Base-by-base conservation (phyloP, 2,888 invertebrate species). In the Slavum lentiscoides region DNA sequence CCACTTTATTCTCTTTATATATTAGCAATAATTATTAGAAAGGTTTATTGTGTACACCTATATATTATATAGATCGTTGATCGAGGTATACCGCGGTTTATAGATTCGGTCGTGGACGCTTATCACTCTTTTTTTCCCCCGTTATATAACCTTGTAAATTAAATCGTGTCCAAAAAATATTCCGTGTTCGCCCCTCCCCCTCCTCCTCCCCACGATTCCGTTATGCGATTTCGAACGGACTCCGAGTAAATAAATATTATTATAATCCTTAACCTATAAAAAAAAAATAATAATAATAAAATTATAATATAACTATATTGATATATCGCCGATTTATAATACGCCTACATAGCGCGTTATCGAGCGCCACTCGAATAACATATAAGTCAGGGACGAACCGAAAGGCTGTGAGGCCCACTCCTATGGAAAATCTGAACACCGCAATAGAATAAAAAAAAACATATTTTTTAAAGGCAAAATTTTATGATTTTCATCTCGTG, bases 191-290 rank as follows among this genome's bases (percentile, higher is more conserved):
- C 7, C 43, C 43, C 43, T 43, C 43, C 43, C 43, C 39, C 5
- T 61, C 15, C 21, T 17, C 55, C 55, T 17, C 0, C 21, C 49
- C 30, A 4, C 30, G 64, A 21, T 74, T 55, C 64, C 21, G 43
- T 66, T 66, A 21, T 49, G 15, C 11, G 49, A 49, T 13, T 13
- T 49, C 49, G 13, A 13, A 11, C 11, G 11, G 13, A 49, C 19
- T 62, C 30, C 23, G 23, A 61, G 72, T 43, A 43, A 23, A 49
- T 49, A 67, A 43, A 66, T 66, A 55, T 55, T 19, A 30, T 30
- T 4, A 53, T 4, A 53, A 74, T 53, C 53, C 62, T 74, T 74
- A 30, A 74, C 74, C 74, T 53, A 74, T 30, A 74, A 53, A 74
- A 72, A 30, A 55, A n/a, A n/a, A n/a, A n/a, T n/a, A n/a, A n/a